Evolutionary conservation across 2,113 vertebrate genomes (phyloP).

Genomic region (Willisornis vidua): DNA sequence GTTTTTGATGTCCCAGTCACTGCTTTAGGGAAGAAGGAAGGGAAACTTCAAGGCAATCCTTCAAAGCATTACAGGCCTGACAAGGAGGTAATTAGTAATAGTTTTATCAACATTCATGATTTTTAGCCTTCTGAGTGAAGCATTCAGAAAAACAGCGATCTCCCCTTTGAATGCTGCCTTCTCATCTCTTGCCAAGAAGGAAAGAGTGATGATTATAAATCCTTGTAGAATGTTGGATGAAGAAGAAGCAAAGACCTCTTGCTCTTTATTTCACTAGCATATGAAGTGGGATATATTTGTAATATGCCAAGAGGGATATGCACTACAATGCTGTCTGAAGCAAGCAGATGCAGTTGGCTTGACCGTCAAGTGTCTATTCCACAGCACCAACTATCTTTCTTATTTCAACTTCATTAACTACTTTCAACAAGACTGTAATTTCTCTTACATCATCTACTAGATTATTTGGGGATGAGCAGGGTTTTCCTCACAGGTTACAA

Average conservation of each 20-base stretch:
- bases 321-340: not conserved
- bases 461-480: not conserved
- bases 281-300: not conserved
- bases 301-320: not conserved
- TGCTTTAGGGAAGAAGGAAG: not conserved
- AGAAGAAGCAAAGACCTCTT: not conserved
- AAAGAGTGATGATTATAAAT: not conserved
- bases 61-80: not conserved
- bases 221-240: not conserved
- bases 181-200: conserved; percentile 22
- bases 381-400: not conserved
- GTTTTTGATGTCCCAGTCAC: not conserved
- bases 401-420: not conserved
- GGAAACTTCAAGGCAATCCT: not conserved
- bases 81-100: not conserved
- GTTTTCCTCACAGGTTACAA: not conserved
- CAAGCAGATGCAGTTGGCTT: not conserved
- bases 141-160: not conserved
- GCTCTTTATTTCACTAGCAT: not conserved
- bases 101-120: not conserved
- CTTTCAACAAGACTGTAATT: not conserved
- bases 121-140: not conserved
- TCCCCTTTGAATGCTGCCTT: not conserved
- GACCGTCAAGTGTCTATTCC: not conserved
- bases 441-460: not conserved